These are phyloP conservation scores for Sceloporus tristichus DNA, from an alignment of 2,113 vertebrate species.

Conservation along the genomic window DNA sequence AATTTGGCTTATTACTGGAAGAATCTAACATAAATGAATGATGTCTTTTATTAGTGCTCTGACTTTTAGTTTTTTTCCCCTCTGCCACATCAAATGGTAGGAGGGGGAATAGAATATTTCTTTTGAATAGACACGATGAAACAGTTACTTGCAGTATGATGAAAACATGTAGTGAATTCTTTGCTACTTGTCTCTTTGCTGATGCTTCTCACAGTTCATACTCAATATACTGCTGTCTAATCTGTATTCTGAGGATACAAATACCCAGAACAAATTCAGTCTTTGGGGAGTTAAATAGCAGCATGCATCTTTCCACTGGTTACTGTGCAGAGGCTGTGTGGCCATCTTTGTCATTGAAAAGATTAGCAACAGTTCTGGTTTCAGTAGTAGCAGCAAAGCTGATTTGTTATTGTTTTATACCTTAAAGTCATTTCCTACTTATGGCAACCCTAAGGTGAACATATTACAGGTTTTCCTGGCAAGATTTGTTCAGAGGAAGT, in stretches of 20 bases:
- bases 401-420: neutral
- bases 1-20: neutral
- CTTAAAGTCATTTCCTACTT: too few relatives aligned
- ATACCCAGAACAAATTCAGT: neutral
- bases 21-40: neutral
- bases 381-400: neutral
- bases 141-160: neutral
- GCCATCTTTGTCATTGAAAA: neutral
- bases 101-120: neutral
- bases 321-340: neutral
- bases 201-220: neutral
- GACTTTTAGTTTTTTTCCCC: neutral
- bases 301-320: neutral
- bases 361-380: neutral
- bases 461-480: too few relatives aligned
- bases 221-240: neutral
- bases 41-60: neutral
- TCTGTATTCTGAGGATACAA: slow-evolving; percentile 8
- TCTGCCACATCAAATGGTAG: neutral
- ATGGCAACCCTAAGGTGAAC: too few relatives aligned
- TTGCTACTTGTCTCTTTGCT: neutral
- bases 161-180: neutral
- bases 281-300: neutral
- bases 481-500: too few relatives aligned
- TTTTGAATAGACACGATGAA: neutral